Percentiles rank a stretch among this genome's conserved stretches.
phyloP scores from a whole-genome alignment of 2,113 vertebrate genomes.

The Lycocorax pyrrhopterus region DNA sequence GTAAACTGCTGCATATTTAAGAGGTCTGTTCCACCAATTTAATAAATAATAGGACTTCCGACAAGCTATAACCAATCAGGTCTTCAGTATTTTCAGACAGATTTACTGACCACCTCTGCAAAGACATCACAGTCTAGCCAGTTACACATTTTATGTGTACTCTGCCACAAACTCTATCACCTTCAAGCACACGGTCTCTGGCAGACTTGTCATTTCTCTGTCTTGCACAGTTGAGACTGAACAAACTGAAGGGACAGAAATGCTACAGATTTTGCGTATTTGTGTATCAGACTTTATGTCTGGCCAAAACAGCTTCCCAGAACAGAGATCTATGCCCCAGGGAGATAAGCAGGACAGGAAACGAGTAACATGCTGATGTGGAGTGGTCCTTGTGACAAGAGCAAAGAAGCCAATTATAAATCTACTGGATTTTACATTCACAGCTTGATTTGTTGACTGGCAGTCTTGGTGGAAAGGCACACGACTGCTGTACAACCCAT shows the following conservation, averaged over 20 bases:
- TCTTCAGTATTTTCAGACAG: background rate
- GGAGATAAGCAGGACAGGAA: background rate
- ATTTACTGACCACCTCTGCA: background rate
- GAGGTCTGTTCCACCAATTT: background rate
- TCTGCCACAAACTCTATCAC: background rate
- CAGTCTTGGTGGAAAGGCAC: background rate
- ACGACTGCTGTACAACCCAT: fast-evolving
- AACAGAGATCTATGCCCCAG: background rate
- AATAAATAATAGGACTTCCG: background rate
- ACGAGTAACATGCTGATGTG: background rate
- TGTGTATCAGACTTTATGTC: background rate
- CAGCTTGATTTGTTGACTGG: background rate
- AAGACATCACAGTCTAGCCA: background rate
- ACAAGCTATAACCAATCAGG: background rate
- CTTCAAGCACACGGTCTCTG: background rate
- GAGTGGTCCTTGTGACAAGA: background rate
- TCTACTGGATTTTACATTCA: background rate
- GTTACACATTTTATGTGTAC: background rate
- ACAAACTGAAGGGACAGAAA: background rate
- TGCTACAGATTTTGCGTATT: background rate
- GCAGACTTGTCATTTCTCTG: background rate
- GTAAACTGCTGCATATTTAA: background rate
- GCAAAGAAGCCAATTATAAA: background rate
- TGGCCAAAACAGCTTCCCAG: background rate
- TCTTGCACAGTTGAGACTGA: background rate